Conservation (phyloP, 2,113 vertebrate genomes). For the Epinephelus fuscoguttatus region DNA sequence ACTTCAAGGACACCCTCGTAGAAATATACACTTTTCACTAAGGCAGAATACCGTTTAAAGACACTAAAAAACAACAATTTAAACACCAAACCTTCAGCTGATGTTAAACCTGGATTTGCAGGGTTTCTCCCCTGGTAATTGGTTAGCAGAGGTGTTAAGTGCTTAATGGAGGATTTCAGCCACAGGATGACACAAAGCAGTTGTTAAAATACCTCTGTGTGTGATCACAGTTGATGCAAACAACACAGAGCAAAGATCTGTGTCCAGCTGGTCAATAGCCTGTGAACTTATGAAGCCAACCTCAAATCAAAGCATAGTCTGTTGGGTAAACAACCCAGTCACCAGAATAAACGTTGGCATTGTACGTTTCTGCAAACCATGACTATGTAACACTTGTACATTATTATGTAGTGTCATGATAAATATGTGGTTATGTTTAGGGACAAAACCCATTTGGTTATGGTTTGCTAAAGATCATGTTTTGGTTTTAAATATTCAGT, state of each 20-base stretch:
- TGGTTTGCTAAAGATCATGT: too few species aligned
- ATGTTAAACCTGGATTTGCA: slow-evolving; percentile 9
- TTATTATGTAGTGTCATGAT: too few species aligned
- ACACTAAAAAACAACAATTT: background rate
- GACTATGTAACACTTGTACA: too few species aligned
- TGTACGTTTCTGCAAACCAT: too few species aligned
- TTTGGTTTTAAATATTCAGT: too few species aligned
- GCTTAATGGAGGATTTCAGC: slow-evolving; percentile 37
- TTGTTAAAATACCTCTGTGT: slow-evolving; percentile 2
- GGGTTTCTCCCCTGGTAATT: background rate
- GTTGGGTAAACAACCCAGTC: background rate
- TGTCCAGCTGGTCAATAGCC: slow-evolving; percentile 1
- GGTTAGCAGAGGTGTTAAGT: background rate
- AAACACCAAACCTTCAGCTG: background rate
- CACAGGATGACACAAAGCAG: slow-evolving; percentile 6
- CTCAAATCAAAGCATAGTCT: background rate
- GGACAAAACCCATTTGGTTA: too few species aligned
- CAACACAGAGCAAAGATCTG: background rate
- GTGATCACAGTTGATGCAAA: background rate
- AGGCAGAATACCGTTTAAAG: background rate
- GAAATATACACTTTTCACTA: background rate
- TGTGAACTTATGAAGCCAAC: background rate
- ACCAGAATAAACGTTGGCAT: too few species aligned
- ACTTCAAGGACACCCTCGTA: background rate
- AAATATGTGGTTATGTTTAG: too few species aligned